Percentiles rank a stretch among this genome's conserved stretches.
Conservation (phyloP, 2,888 invertebrate genomes). For the Melangyna quadrimaculata region DNA sequence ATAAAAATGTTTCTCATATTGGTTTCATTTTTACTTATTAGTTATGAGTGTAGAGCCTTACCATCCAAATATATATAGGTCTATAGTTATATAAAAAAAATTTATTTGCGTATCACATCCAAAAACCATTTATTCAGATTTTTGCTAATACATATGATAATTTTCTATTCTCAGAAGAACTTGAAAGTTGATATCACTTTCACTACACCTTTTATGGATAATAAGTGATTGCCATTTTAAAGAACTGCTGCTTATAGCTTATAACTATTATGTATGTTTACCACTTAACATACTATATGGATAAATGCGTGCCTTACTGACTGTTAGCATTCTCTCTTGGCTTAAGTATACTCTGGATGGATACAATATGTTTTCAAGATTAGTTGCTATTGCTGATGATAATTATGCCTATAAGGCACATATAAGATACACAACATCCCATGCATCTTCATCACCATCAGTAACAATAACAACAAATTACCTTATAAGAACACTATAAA, state of each 20-base stretch:
- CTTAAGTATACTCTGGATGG: background rate
- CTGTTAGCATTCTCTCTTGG: background rate
- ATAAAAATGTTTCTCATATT: too few species aligned
- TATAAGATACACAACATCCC: slow-evolving; percentile 1
- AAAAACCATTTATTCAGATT: background rate
- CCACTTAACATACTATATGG: background rate
- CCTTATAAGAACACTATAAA: background rate
- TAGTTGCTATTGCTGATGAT: slow-evolving; percentile 11
- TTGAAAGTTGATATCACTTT: slow-evolving; percentile 21
- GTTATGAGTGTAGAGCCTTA: too few species aligned
- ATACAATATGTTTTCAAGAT: background rate
- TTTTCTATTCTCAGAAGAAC: slow-evolving; percentile 2
- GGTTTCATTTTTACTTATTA: too few species aligned
- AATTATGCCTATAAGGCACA: slow-evolving; percentile 45
- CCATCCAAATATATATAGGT: too few species aligned
- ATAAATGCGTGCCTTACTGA: background rate
- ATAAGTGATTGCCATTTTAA: background rate
- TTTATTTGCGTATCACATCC: too few species aligned
- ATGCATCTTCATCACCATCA: slow-evolving; percentile 22
- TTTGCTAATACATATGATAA: background rate
- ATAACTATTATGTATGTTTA: background rate
- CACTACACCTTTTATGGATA: slow-evolving; percentile 3
- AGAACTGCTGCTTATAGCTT: background rate
- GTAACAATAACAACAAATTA: background rate
- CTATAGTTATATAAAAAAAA: too few species aligned